phyloP scores from a whole-genome alignment of 2,888 invertebrate genomes.

The Melinopterus prodromus region DNA sequence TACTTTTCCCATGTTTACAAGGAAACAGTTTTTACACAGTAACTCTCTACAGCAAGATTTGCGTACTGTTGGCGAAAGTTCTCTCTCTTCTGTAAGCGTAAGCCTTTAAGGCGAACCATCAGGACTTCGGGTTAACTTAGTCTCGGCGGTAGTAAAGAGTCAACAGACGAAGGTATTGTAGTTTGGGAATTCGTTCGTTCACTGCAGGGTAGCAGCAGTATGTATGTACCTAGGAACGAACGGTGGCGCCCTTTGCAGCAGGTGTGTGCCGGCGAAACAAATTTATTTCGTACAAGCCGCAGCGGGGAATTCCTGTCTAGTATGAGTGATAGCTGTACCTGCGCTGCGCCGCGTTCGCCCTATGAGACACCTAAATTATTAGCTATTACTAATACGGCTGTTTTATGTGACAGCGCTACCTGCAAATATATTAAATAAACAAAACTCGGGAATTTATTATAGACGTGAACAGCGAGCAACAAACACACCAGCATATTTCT shows the following conservation, averaged over 20 bases:
- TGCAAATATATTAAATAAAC: conserved; percentile 24
- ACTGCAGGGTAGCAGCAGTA: not conserved
- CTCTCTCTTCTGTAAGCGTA: too few species aligned
- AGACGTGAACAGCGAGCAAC: not conserved
- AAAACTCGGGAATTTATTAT: conserved; percentile 7
- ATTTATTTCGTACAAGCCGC: conserved; percentile 19
- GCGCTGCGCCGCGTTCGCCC: not conserved
- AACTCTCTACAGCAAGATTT: too few species aligned
- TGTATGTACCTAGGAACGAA: not conserved
- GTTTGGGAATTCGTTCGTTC: not conserved
- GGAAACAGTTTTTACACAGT: too few species aligned
- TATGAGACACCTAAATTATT: conserved; percentile 23
- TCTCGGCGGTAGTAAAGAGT: not conserved
- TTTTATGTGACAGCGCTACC: not conserved
- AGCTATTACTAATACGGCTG: conserved; percentile 13
- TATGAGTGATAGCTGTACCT: conserved; percentile 16
- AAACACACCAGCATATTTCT: not conserved
- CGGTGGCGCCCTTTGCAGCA: conserved; percentile 11
- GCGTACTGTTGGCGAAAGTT: too few species aligned
- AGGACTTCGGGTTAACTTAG: not conserved
- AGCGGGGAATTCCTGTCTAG: conserved; percentile 10
- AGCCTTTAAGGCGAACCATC: not conserved
- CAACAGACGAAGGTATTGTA: not conserved
- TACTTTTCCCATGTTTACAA: too few species aligned
- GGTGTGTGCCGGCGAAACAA: conserved; percentile 21